Percentiles rank a stretch among this genome's conserved stretches.
These are phyloP conservation scores for Tamandua tetradactyla DNA, from an alignment of 2,797 vertebrate species.

Conservation along the genomic window DNA sequence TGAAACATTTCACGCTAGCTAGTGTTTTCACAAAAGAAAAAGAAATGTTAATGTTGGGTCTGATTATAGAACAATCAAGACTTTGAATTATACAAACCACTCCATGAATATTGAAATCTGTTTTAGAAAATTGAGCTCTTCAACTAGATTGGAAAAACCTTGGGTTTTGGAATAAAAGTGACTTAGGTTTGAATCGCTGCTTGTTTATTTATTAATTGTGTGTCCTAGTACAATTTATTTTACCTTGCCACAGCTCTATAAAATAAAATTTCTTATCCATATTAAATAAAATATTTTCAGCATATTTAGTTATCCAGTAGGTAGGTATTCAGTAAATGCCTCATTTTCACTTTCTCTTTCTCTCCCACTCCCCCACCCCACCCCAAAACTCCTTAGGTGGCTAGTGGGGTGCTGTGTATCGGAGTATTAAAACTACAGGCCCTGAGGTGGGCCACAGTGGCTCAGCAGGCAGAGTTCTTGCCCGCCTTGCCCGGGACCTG, in stretches of 20 bases:
- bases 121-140: constrained; percentile 17
- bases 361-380: neutral
- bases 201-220: neutral
- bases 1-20: constrained; percentile 29
- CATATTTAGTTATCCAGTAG: neutral
- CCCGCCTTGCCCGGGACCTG: too few relatives aligned
- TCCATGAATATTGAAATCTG: neutral
- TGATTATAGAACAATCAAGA: constrained; percentile 16
- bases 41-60: neutral
- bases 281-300: neutral
- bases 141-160: neutral
- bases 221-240: neutral
- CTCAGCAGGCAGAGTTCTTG: too few relatives aligned
- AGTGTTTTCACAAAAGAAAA: neutral
- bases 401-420: neutral
- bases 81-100: neutral
- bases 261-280: neutral
- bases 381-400: neutral
- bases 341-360: neutral
- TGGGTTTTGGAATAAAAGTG: neutral
- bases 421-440: neutral
- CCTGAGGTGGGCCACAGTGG: too few relatives aligned
- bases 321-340: neutral
- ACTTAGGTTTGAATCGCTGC: neutral
- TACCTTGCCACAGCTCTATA: neutral